phyloP scores from a whole-genome alignment of 2,888 invertebrate species.

The Limnephilus lunatus region DNA sequence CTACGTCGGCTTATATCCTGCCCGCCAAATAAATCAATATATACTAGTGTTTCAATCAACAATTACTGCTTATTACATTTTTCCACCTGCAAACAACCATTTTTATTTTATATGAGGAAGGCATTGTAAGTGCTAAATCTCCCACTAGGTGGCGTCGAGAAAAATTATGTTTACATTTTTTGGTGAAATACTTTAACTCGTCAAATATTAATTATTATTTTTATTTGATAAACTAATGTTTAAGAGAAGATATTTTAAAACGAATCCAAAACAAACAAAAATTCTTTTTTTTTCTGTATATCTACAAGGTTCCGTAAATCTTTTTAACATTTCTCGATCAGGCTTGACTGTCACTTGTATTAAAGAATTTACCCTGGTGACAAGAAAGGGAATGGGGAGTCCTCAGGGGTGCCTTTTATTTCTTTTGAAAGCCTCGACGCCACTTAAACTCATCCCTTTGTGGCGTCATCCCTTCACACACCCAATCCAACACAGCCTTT shows the following conservation, averaged over 20 bases:
- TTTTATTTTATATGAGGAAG: too few relatives aligned
- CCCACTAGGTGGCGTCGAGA: too few relatives aligned
- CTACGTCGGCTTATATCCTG: too few relatives aligned
- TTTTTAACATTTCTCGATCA: neutral
- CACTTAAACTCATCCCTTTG: conserved; percentile 7
- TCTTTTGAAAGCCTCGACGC: neutral
- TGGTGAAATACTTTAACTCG: too few relatives aligned
- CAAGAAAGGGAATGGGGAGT: neutral
- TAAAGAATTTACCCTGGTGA: neutral
- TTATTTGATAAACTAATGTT: too few relatives aligned
- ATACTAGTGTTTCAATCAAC: too few relatives aligned
- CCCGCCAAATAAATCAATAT: too few relatives aligned
- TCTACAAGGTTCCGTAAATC: neutral
- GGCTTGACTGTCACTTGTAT: neutral
- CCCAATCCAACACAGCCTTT: neutral
- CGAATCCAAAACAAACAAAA: neutral
- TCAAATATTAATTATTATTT: too few relatives aligned
- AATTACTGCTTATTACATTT: too few relatives aligned
- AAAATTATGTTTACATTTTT: too few relatives aligned
- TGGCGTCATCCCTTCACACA: neutral
- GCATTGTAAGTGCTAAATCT: too few relatives aligned
- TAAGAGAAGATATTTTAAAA: neutral
- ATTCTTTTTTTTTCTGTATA: neutral
- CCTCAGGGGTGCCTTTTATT: neutral
- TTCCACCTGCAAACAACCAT: too few relatives aligned